Percentiles rank a stretch among this genome's conserved stretches.
Conservation (phyloP, 2,797 vertebrate species). For the Megalops cyprinoides region DNA sequence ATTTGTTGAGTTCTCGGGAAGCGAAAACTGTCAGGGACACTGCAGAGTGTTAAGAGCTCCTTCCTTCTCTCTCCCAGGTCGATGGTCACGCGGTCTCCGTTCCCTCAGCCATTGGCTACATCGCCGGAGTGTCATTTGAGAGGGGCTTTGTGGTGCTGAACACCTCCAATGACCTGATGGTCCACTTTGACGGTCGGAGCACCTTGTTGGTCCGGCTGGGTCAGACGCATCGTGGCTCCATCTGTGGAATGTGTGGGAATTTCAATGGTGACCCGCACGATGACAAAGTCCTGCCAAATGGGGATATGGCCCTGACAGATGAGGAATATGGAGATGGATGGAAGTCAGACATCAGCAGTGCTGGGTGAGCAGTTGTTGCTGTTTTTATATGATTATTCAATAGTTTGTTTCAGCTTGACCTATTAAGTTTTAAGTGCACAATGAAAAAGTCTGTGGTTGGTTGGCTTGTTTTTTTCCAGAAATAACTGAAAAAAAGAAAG, state of each 20-base stretch:
- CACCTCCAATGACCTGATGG: slow-evolving; percentile 37
- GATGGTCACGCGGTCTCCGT: slow-evolving; percentile 47
- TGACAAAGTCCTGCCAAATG: slow-evolving; percentile 52
- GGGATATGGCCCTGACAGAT: slow-evolving; percentile 56
- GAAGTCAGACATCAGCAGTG: slow-evolving; percentile 56
- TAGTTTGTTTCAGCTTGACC: background rate
- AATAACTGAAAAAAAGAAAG: too few species aligned
- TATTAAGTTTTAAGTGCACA: too few species aligned
- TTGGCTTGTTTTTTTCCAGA: too few species aligned
- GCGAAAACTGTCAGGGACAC: too few species aligned
- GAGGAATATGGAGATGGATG: slow-evolving; percentile 62
- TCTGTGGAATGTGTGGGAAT: slow-evolving; percentile 61
- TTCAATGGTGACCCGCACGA: slow-evolving; percentile 54
- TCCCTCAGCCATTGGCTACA: slow-evolving; percentile 34
- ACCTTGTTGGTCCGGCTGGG: slow-evolving; percentile 41
- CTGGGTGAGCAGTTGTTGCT: slow-evolving; percentile 50
- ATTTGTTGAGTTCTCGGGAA: too few species aligned
- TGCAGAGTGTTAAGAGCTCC: too few species aligned
- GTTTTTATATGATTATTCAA: background rate
- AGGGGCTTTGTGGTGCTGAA: slow-evolving; percentile 39
- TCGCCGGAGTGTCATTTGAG: slow-evolving; percentile 33
- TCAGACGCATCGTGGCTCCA: slow-evolving; percentile 32
- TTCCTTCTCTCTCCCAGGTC: slow-evolving; percentile 49
- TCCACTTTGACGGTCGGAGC: slow-evolving; percentile 39
- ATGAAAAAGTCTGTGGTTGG: too few species aligned